Base-by-base conservation (phyloP, 2,113 vertebrate genomes). In the Pedetes capensis region DNA sequence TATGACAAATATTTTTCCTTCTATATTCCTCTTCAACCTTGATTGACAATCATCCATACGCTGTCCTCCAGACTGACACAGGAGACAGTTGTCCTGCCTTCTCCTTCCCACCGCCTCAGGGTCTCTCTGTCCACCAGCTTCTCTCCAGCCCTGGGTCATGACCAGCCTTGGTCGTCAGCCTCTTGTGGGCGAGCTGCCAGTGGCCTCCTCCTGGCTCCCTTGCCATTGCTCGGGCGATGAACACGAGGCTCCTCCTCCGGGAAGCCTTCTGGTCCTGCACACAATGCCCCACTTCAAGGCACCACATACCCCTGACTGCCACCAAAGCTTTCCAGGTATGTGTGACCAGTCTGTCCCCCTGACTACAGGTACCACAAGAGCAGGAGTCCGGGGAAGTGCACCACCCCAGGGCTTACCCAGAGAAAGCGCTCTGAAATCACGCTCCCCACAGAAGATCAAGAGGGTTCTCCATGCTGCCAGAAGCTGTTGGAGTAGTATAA, bases 271-370 rank as follows among this genome's bases (percentile, higher is more conserved):
- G 12, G 37, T 29, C 59, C 51, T 42, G 29, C 55, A 20, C 34
- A 3, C 5, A 0, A 17, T 13, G 23, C 32, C 66, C 14, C 12
- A 22, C 61, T 8, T 16, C 6, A 1, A 0, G 44, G 51, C 34
- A 18, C n/a, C 49, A 3, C 20, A 5, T 1, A 22, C 37, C 9
- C 2, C 39, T 0, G 1, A 16, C 34, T 8, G 8, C 66, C 3
- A 14, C n/a, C 10, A 22, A 16, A 13, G 0, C 18, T 20, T 59
- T 51, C 7, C 4, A 1, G 51, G 42, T 12, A 34, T 27, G 6
- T 64, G 34, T 5, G 37, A 61, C 8, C 51, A 51, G 51, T 51
- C 51, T 51, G 51, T 51, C n/a, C n/a, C n/a, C n/a, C n/a, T n/a
- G n/a, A n/a, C n/a, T n/a, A n/a, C n/a, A n/a, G n/a, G n/a, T n/a